Conservation (phyloP, 2,113 vertebrate genomes). For the Eubucco bourcierii region DNA sequence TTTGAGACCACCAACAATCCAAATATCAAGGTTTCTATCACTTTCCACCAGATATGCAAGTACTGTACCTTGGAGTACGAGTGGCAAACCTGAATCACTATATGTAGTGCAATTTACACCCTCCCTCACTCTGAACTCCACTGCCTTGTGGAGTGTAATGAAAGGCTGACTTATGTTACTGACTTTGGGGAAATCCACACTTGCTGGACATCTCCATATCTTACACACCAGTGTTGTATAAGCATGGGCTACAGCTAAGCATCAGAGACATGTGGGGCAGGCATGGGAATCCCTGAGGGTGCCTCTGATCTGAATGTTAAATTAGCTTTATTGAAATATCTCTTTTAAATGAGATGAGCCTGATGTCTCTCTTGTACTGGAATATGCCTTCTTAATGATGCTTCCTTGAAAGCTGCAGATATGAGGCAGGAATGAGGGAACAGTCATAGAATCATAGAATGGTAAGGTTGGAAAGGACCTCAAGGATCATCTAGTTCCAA, state of each 20-base stretch:
- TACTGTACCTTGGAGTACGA: not conserved
- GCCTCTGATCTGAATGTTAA: not conserved
- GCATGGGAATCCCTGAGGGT: not conserved
- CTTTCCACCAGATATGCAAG: not conserved
- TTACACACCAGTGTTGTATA: not conserved
- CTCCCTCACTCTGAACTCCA: not conserved
- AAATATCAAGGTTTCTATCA: not conserved
- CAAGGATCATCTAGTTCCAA: too few species aligned
- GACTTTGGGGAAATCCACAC: not conserved
- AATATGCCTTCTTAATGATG: not conserved
- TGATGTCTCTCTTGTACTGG: not conserved
- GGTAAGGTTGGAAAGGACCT: too few species aligned
- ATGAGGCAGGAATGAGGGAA: not conserved
- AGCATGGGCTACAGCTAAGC: not conserved
- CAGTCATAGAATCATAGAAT: too few species aligned
- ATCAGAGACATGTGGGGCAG: not conserved
- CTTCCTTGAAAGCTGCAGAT: constrained; percentile 13
- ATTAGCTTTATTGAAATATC: not conserved
- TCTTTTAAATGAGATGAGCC: not conserved
- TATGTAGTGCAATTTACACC: not conserved
- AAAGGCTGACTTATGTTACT: not conserved
- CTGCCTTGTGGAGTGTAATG: not conserved
- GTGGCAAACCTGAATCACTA: not conserved
- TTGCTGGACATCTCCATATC: not conserved
- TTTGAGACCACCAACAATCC: not conserved